Evolutionary conservation across 2,113 vertebrate genomes (phyloP), one percentile per base, ranked within the genome.

Genomic region (Pao palembangensis): DNA sequence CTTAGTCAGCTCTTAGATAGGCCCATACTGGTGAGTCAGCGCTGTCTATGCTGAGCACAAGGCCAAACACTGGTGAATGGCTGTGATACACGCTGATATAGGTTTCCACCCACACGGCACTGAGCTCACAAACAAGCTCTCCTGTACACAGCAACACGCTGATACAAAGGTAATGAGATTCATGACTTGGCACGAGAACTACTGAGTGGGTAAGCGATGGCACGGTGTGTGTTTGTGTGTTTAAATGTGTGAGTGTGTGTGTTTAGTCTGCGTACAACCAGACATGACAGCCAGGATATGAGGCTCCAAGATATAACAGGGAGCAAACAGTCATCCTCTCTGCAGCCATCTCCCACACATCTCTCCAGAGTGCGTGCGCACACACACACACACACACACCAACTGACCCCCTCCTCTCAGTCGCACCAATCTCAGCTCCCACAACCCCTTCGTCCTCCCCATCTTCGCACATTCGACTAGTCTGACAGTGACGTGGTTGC

Each of bases 181-280:
- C 85, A 88, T 88, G 88, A 87, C 72, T 62, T 0, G 3, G 59
- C 75, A 85, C 86, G 87, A 83, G 86, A 90, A 90, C 82, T 57
- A 55, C 53, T 53, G 82, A 85, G 86, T 86, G 75, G 83, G 88
- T 67, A 54, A 61, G 73, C 44, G 55, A 58, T 64, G 62, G 75
- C 53, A 73, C 41, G 54, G 56, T 46, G 59, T 75, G 48, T 53
- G 63, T 74, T 64, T 61, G 28, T 61, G 56, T 49, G 48, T 55
- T 49, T 55, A 28, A 34, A 54, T 58, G 56, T 64, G 51, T 54
- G n/a, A 61, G 64, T 72, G 64, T 79, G 56, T 74, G 71, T 76
- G 64, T 79, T 84, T 76, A 66, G 75, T 82, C 79, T 84, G 71
- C 71, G 46, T 71, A 69, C 73, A 64, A 67, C 55, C 75, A 82